Conservation (phyloP, 2,113 vertebrate genomes). For the Peromyscus leucopus region DNA sequence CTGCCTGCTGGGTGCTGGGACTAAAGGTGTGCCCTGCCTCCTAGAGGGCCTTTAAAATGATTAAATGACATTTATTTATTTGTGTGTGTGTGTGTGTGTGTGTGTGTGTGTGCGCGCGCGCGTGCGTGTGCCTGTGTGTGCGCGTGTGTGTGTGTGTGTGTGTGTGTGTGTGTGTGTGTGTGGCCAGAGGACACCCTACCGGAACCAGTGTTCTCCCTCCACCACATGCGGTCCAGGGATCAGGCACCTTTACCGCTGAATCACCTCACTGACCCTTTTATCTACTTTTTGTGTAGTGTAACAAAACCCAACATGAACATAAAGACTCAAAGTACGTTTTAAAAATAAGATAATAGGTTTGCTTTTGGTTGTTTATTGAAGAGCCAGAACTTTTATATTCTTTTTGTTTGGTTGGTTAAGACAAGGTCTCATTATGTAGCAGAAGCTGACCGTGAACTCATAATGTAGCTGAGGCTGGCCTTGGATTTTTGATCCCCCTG, state of each 20-base stretch:
- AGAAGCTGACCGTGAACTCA: background rate
- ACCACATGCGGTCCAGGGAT: background rate
- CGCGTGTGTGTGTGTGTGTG: background rate
- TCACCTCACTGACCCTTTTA: background rate
- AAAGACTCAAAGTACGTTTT: background rate
- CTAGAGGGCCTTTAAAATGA: background rate
- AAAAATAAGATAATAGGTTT: background rate
- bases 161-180: too few species aligned
- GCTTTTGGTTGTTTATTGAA: background rate
- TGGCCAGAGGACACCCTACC: background rate
- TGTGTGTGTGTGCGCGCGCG: too few species aligned
- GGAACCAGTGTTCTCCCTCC: background rate
- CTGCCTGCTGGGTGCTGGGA: background rate
- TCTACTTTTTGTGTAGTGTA: background rate
- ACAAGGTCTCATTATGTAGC: background rate
- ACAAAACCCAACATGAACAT: constrained; percentile 6
- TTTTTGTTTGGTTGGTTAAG: background rate
- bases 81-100: background rate
- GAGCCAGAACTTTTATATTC: background rate
- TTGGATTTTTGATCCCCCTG: background rate
- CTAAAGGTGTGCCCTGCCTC: background rate
- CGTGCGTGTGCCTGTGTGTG: background rate
- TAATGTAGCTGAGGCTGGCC: too few species aligned
- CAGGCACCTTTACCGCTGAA: background rate
- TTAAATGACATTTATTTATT: background rate